phyloP scores from a whole-genome alignment of 2,113 vertebrate genomes.

The Anguilla rostrata region DNA sequence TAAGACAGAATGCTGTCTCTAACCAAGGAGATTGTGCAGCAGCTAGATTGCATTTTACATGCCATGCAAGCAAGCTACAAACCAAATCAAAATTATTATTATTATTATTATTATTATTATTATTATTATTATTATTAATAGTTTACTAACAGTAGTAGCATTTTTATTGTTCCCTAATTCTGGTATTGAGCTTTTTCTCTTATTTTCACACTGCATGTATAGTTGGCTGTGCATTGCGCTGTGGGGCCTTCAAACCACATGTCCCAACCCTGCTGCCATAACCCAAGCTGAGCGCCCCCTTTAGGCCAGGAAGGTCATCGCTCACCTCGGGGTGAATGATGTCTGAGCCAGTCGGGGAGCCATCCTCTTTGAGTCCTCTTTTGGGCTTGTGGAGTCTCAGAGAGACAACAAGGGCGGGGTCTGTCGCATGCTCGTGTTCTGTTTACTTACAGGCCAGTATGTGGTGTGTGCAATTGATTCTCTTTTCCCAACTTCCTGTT shows the following conservation, averaged over 20 bases:
- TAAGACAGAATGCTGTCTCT: too few relatives aligned
- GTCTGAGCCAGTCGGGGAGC: not conserved
- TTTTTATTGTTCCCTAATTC: too few relatives aligned
- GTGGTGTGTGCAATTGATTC: not conserved
- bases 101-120: too few relatives aligned
- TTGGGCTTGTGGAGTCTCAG: not conserved
- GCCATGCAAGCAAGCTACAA: too few relatives aligned
- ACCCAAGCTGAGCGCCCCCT: not conserved
- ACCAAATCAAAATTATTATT: too few relatives aligned
- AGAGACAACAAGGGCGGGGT: not conserved
- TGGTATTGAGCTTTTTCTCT: too few relatives aligned
- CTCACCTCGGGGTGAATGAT: not conserved
- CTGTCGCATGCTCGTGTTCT: not conserved
- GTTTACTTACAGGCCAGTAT: not conserved
- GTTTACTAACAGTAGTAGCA: too few relatives aligned
- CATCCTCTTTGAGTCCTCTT: not conserved
- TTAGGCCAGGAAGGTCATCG: not conserved
- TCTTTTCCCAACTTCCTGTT: not conserved
- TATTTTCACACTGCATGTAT: too few relatives aligned
- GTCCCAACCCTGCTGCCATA: not conserved
- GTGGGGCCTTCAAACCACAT: not conserved
- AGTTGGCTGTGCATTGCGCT: too few relatives aligned
- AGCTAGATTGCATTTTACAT: too few relatives aligned
- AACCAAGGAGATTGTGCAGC: too few relatives aligned
- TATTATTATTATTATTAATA: too few relatives aligned